phyloP scores from a whole-genome alignment of 2,113 vertebrate species.

The Phocoena sinus region DNA sequence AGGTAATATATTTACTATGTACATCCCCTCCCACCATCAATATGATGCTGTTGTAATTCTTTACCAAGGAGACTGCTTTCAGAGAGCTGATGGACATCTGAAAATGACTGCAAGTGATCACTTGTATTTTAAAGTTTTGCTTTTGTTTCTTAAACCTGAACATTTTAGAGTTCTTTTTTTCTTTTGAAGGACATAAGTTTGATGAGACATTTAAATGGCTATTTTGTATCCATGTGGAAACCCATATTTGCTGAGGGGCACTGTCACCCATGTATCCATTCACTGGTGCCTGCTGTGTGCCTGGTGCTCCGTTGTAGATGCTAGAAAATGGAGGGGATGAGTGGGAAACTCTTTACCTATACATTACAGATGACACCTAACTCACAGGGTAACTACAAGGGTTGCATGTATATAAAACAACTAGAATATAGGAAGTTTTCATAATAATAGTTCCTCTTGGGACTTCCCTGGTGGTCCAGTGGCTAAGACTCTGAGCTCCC shows the following conservation, averaged over 20 bases:
- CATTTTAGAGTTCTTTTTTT: neutral
- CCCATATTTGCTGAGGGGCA: neutral
- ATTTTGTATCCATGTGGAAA: neutral
- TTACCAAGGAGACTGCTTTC: neutral
- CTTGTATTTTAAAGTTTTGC: neutral
- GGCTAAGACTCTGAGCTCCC: too few species aligned
- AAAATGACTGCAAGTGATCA: neutral
- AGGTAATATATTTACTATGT: neutral
- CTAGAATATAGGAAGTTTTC: neutral
- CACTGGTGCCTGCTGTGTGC: neutral
- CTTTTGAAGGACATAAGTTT: neutral
- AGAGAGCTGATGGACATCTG: neutral
- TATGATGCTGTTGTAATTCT: neutral
- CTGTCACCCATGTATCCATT: neutral
- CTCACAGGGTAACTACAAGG: neutral
- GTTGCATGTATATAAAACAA: neutral
- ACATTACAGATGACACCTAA: neutral
- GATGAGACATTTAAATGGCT: neutral
- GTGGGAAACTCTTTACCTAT: neutral
- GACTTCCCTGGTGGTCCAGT: too few species aligned
- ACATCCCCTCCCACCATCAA: too few species aligned
- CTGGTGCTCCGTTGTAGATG: neutral
- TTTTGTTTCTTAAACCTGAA: neutral
- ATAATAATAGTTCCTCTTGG: neutral
- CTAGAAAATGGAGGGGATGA: neutral